Evolutionary conservation across 53 echinoderm and acorn worm genomes (phyloP).

Genomic region (Holothuria leucospilota): DNA sequence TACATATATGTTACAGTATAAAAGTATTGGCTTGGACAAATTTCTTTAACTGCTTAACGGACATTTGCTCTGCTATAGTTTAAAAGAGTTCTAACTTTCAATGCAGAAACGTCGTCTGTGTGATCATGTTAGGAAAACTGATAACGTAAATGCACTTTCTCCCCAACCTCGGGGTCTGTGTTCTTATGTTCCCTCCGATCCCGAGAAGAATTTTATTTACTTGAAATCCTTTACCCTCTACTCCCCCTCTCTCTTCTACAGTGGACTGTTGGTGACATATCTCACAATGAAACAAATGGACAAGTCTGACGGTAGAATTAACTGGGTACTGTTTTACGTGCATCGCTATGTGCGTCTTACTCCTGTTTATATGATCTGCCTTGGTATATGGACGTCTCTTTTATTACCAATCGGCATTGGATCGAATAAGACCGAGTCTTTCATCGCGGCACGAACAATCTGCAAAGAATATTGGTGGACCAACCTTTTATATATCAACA

Average conservation of each 20-base stretch:
- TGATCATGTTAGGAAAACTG: too few species aligned
- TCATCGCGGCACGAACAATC: background rate
- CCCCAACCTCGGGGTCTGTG: too few species aligned
- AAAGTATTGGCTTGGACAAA: too few species aligned
- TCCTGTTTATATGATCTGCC: conserved; percentile 70
- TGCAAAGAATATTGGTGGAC: conserved; percentile 82
- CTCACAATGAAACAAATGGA: conserved; percentile 73
- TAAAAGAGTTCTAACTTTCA: too few species aligned
- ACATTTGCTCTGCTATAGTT: too few species aligned
- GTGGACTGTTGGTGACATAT: conserved; percentile 85
- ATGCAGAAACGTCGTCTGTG: too few species aligned
- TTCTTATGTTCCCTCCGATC: too few species aligned
- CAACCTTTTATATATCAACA: conserved; percentile 81
- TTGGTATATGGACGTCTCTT: conserved; percentile 73
- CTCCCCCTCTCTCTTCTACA: conserved; percentile 3
- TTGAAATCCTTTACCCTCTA: too few species aligned
- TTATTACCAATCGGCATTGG: conserved; percentile 67
- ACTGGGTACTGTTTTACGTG: conserved; percentile 85
- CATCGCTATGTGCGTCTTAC: conserved; percentile 93
- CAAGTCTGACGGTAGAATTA: conserved; percentile 63
- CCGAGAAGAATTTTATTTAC: too few species aligned
- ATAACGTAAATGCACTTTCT: too few species aligned
- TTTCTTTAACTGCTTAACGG: too few species aligned
- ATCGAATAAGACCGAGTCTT: background rate
- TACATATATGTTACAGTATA: too few species aligned